Evolutionary conservation across 2,888 invertebrate genomes (phyloP), one percentile per base, ranked within the genome.

Genomic region (Eurytoma californica): DNA sequence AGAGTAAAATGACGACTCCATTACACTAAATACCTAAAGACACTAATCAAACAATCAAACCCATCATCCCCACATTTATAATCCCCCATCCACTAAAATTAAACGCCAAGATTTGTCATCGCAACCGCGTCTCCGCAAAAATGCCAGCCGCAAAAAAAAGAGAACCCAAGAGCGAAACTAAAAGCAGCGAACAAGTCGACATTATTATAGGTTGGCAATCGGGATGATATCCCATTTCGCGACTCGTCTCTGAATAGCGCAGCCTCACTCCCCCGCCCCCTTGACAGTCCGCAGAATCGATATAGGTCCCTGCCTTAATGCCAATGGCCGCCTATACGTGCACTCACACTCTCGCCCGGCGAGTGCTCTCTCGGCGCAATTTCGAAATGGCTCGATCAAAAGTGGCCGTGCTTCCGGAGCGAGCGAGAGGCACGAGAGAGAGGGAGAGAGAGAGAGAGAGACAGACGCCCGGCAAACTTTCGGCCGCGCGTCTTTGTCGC

Each of bases 341-440:
- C 30, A 28, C 51, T 9, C 30, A 14, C 20, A 57, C 39, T 58
- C 18, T n/a, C 24, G 39, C 4, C n/a, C n/a, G n/a, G n/a, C 0
- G 3, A 39, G 7, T 12, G 57, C 49, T 58, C 28, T 47, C n/a
- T 39, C 5, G 47, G 30, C 20, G 78, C 76, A 81, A 81, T 81
- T 81, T 79, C 72, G 68, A 81, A 81, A 81, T 81, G 81, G 81
- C 78, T 57, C 47, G 81, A 79, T 79, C 69, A 73, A 81, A 81
- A 75, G 79, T 81, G 72, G 51, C 47, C 76, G 67, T 20, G 13
- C 39, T 39, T 55, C 20, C 30, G 39, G 55, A 20, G 3, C 14
- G 60, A 20, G 53, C 68, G 16, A 68, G 55, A 30, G 53, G 30
- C 20, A 24, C 72, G 20, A 28, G 18, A 55, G 18, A 18, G 30